These are phyloP conservation scores for Dryoscopus gambensis DNA, from an alignment of 2,113 vertebrate species.

Conservation along the genomic window DNA sequence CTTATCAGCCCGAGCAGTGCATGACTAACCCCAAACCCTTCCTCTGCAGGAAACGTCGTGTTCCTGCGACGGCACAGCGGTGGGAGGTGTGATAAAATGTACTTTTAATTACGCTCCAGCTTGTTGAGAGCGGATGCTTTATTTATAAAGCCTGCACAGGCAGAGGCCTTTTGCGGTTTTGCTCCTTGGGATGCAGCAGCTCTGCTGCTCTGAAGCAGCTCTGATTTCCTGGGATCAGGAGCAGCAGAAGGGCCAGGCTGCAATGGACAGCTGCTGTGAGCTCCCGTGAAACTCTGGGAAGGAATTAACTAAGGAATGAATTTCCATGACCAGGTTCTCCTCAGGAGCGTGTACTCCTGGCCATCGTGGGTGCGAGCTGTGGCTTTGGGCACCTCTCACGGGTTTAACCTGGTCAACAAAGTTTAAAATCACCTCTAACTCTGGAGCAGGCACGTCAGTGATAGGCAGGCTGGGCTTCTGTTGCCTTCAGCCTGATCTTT, in stretches of 20 bases:
- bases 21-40: not conserved
- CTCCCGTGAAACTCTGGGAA: not conserved
- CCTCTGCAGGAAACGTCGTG: not conserved
- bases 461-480: not conserved
- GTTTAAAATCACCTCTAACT: not conserved
- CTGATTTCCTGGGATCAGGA: not conserved
- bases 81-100: not conserved
- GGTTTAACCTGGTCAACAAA: not conserved
- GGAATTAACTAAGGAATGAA: not conserved
- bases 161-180: not conserved
- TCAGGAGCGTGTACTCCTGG: not conserved
- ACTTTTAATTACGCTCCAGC: not conserved
- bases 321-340: not conserved
- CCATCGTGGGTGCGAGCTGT: not conserved
- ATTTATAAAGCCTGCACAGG: not conserved
- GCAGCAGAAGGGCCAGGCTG: not conserved
- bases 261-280: not conserved
- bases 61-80: not conserved
- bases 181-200: not conserved
- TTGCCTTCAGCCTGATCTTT: not conserved
- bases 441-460: not conserved
- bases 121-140: not conserved
- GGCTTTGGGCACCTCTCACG: not conserved
- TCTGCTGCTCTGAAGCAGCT: not conserved
- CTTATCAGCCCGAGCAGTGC: not conserved